Conservation (phyloP, 2,113 vertebrate species). For the Spermophilus dauricus region DNA sequence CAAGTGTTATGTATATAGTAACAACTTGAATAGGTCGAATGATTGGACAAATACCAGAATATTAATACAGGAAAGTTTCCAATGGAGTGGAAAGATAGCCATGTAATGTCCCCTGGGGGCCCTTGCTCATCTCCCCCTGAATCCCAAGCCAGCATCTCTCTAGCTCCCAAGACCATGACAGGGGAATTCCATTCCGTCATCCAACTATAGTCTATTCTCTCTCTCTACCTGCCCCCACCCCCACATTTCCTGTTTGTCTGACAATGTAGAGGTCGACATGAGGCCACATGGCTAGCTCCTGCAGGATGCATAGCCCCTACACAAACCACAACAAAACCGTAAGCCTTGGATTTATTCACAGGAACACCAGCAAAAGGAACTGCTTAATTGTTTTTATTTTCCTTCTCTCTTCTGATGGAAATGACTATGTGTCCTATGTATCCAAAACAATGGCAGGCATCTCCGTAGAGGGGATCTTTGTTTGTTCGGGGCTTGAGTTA, state of each 20-base stretch:
- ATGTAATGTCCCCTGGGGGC: not conserved
- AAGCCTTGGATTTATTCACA: slow-evolving; percentile 38
- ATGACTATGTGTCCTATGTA: slow-evolving; percentile 12
- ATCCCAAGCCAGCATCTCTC: not conserved
- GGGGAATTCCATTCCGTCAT: slow-evolving; percentile 83
- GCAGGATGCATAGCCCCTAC: slow-evolving; percentile 65
- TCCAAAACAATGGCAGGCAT: slow-evolving; percentile 58
- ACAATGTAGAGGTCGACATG: slow-evolving; percentile 47
- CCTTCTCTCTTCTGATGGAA: slow-evolving; percentile 76
- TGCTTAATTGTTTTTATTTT: slow-evolving; percentile 76
- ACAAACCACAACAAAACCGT: not conserved
- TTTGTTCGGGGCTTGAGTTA: slow-evolving; percentile 50
- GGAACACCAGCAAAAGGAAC: slow-evolving; percentile 63
- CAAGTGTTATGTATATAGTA: not conserved
- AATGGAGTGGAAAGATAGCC: slow-evolving; percentile 11
- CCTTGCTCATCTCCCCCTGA: not conserved
- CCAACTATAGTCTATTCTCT: slow-evolving; percentile 75
- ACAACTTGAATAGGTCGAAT: not conserved
- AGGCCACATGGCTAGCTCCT: slow-evolving; percentile 62
- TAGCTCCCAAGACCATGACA: not conserved
- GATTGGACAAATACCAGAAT: not conserved
- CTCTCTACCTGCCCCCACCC: slow-evolving; percentile 73
- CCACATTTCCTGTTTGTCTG: slow-evolving; percentile 86
- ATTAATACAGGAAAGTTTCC: slow-evolving; percentile 73
- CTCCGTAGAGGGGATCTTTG: slow-evolving; percentile 13